Percentiles rank a stretch among this genome's conserved stretches.
phyloP scores from a whole-genome alignment of 2,797 vertebrate genomes.

The Falco cherrug region DNA sequence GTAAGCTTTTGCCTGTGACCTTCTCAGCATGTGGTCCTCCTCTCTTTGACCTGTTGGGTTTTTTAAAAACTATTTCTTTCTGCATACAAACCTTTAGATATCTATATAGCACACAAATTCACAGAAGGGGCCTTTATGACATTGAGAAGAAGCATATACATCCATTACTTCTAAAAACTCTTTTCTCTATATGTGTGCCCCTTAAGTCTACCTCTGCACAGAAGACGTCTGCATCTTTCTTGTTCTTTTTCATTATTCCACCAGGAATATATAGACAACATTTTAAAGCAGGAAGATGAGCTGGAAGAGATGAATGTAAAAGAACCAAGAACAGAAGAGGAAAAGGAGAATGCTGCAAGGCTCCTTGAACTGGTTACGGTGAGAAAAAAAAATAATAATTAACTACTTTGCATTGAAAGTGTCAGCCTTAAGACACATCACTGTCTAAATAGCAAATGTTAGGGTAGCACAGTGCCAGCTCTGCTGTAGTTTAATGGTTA shows the following conservation, averaged over 20 bases:
- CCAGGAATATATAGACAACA: conserved; percentile 85
- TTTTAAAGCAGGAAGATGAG: conserved; percentile 81
- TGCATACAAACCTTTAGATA: neutral
- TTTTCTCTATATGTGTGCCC: neutral
- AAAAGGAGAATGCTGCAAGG: conserved; percentile 75
- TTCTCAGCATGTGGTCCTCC: neutral
- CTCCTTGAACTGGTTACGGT: conserved; percentile 82
- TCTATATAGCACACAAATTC: neutral
- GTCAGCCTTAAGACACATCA: neutral
- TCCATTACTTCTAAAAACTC: neutral
- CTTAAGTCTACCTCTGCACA: neutral
- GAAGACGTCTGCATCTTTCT: neutral
- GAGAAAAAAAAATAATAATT: conserved; percentile 9
- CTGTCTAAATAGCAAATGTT: neutral
- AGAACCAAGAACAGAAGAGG: conserved; percentile 82
- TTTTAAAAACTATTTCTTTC: neutral
- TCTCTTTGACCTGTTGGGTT: neutral
- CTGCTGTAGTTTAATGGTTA: neutral
- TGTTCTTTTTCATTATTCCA: neutral
- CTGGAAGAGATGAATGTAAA: conserved; percentile 81
- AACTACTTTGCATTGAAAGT: neutral
- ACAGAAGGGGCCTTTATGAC: neutral
- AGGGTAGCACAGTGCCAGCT: neutral
- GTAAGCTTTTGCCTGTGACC: neutral
- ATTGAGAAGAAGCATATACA: neutral